A percentile compares a stretch with the other conserved stretches of the same genome.
Evolutionary conservation across 1,140 invertebrate genomes (phyloP).

Genomic region (Polypedilum vanderplanki): DNA sequence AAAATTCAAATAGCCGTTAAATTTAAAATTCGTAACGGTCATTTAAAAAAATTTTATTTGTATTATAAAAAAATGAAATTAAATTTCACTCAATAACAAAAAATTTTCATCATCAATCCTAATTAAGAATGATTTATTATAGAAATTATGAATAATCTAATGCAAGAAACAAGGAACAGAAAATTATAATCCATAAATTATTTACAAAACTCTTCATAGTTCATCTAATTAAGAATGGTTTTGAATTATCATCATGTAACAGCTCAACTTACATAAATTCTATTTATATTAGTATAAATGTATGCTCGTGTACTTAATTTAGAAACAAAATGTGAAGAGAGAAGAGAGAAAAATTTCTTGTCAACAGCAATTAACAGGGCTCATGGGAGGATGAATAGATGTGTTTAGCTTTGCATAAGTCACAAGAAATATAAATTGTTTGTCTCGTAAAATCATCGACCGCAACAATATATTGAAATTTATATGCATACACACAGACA

Average conservation of each 20-base stretch:
- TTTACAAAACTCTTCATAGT: background rate
- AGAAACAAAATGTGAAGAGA: too few relatives aligned
- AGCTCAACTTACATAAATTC: background rate
- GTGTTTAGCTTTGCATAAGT: background rate
- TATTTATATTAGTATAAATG: background rate
- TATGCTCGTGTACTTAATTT: background rate
- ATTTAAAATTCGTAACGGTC: too few relatives aligned
- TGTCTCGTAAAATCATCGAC: background rate
- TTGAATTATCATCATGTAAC: slow-evolving; percentile 3
- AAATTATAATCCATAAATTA: background rate
- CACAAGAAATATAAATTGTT: background rate
- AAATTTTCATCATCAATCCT: slow-evolving; percentile 6
- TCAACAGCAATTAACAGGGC: background rate
- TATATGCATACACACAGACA: slow-evolving; percentile 12
- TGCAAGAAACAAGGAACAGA: background rate
- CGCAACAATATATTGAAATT: background rate
- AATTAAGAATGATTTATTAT: slow-evolving; percentile 29
- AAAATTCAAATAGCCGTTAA: too few relatives aligned
- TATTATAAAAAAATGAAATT: background rate
- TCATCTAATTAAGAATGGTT: slow-evolving; percentile 19
- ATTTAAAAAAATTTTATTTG: too few relatives aligned
- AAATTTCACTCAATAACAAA: slow-evolving; percentile 8
- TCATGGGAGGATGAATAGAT: background rate
- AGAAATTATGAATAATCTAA: slow-evolving; percentile 26
- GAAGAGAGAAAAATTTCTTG: background rate